Evolutionary conservation across 2,113 vertebrate genomes (phyloP).

Genomic region (Forbesichthys papilliferus): DNA sequence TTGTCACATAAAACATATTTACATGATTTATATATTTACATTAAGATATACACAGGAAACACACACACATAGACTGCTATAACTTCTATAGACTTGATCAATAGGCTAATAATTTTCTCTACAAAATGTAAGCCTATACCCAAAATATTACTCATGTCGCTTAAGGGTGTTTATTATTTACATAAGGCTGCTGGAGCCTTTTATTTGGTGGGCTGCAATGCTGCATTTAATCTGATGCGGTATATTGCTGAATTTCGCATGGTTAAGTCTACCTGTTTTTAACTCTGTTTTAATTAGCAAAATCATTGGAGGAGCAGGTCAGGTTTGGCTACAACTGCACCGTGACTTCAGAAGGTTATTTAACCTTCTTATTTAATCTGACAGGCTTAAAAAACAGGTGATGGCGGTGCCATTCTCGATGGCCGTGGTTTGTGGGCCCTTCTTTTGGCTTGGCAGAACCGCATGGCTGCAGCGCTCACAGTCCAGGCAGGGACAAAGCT

Average conservation of each 20-base stretch:
- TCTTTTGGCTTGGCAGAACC: conserved; percentile 66
- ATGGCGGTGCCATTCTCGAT: conserved; percentile 57
- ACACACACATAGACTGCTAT: too few species aligned
- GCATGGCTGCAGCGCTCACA: conserved; percentile 47
- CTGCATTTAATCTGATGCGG: background rate
- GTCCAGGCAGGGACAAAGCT: conserved; percentile 69
- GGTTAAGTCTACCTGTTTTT: background rate
- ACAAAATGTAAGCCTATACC: background rate
- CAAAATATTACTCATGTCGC: background rate
- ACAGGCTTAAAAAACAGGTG: conserved; percentile 73
- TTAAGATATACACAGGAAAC: background rate
- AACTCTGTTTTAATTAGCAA: conserved; percentile 5
- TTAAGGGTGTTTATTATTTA: background rate
- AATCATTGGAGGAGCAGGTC: conserved; percentile 26
- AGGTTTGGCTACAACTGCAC: conserved; percentile 24
- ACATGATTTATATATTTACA: background rate
- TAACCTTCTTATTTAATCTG: conserved; percentile 68
- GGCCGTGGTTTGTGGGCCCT: conserved; percentile 51
- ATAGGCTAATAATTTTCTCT: background rate
- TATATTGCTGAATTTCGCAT: background rate
- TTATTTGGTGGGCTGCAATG: background rate
- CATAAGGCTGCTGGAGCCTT: background rate
- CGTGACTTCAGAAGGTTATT: conserved; percentile 48
- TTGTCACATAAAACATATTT: conserved; percentile 2
- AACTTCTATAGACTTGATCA: too few species aligned